phyloP scores from a whole-genome alignment of 2,797 vertebrate genomes.

The Gymnothorax reevesii region DNA sequence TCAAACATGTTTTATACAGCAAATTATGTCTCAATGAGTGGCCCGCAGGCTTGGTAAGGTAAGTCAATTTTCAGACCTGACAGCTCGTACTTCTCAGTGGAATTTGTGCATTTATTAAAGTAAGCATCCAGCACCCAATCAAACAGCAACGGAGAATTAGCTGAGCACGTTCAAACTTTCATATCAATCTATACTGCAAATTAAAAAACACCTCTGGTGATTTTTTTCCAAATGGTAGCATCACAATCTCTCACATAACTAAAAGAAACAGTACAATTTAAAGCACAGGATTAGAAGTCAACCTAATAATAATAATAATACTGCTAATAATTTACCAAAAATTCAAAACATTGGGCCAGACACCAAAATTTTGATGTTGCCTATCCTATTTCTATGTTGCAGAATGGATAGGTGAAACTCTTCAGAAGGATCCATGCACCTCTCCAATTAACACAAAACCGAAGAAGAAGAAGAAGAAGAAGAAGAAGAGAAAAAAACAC shows the following conservation, averaged over 20 bases:
- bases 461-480: background rate
- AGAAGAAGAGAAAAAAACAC: background rate
- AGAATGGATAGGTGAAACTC: conserved; percentile 24
- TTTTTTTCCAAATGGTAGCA: background rate
- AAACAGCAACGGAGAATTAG: too few relatives aligned
- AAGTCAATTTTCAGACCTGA: too few relatives aligned
- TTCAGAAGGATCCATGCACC: conserved; percentile 44
- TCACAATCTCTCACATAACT: background rate
- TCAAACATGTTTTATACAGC: background rate
- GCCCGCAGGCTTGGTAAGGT: too few relatives aligned
- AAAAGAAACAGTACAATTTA: background rate
- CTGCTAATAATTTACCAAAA: background rate
- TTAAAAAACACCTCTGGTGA: background rate
- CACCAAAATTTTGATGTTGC: conserved; percentile 8
- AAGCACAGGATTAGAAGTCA: background rate
- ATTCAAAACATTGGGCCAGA: background rate
- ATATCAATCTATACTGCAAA: background rate
- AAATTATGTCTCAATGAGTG: background rate
- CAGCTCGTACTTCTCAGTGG: too few relatives aligned
- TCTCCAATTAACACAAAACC: background rate
- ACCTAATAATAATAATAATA: background rate
- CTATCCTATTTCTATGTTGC: conserved; percentile 40
- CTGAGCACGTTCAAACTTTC: too few relatives aligned
- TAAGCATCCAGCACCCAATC: too few relatives aligned
- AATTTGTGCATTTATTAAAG: too few relatives aligned